Conservation (phyloP, 2,797 vertebrate species). For the Okamejei kenojei region DNA sequence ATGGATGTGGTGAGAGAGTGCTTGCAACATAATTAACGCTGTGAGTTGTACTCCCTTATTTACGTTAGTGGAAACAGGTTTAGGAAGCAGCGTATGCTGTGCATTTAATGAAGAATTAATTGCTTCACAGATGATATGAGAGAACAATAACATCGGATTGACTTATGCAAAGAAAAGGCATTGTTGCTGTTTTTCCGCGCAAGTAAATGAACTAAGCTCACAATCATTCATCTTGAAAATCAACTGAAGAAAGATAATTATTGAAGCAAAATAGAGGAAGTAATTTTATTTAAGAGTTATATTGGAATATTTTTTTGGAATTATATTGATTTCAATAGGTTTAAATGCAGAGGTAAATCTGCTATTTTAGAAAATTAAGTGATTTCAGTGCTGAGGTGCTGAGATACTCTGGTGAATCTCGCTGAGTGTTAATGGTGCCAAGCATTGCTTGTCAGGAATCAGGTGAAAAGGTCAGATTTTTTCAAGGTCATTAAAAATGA, state of each 20-base stretch:
- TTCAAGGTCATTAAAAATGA: constrained; percentile 13
- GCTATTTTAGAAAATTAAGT: background rate
- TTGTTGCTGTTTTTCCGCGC: background rate
- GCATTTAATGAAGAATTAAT: no score
- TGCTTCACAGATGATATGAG: no score
- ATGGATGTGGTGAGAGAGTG: no score
- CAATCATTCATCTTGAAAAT: background rate
- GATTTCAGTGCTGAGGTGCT: background rate
- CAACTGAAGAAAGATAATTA: background rate
- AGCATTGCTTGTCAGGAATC: background rate
- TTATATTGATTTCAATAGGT: background rate
- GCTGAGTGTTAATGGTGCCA: background rate
- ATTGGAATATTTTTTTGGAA: background rate
- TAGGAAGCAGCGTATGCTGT: no score
- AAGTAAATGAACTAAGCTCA: background rate
- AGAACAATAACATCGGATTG: background rate
- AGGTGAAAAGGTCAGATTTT: background rate
- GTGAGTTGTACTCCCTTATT: no score
- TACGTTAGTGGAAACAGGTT: no score
- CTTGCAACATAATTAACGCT: no score
- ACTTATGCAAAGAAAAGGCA: no score
- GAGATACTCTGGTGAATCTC: background rate
- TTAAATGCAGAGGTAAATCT: constrained; percentile 5
- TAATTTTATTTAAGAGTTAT: constrained; percentile 3
- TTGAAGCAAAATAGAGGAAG: background rate